Evolutionary conservation across 2,888 invertebrate species (phyloP), one percentile per base, ranked within the genome.

Genomic region (Trissolcus japonicus): DNA sequence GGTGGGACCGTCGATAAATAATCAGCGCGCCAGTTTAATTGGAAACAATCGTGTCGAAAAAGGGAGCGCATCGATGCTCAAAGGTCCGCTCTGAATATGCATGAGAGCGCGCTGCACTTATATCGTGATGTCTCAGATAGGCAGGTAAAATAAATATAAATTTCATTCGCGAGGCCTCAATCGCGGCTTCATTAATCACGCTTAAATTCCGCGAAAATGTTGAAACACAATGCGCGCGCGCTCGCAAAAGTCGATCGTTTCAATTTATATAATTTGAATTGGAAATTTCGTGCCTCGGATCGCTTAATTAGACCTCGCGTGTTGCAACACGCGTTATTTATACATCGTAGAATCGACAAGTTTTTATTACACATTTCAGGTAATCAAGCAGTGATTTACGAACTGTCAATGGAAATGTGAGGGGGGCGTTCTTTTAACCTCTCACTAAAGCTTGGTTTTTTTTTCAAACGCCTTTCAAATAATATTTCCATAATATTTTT

Each of bases 101-200:
- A 75, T 75, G 68, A 75, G 63, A 35, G 35, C 60, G 21, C 6
- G 59, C 55, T 46, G 63, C 63, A 59, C 62, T 55, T 67, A 67
- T 74, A 74, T 68, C 74, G 57, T 43, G 62, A 68, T 54, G 67
- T 62, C 67, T 75, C 60, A 68, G 68, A 75, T 25, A 60, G 46
- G 67, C 46, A 57, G 53, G 61, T 63, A 63, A 68, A 75, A 68
- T 68, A 75, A 67, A 72, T 74, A 75, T 63, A 75, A 68, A 75
- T 75, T 75, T 68, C 7, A 59, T 75, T 68, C 40, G 54, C 57
- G 51, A 55, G 53, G 53, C 62, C 62, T 13, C 48, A 74, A 74
- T 50, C 25, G 68, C 55, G 53, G 48, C 51, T 62, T 59, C 67
- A 68, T 74, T 74, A 74, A 74, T 74, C 48, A 54, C 57, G 63